These are phyloP conservation scores for Apamea epomidion DNA, from an alignment of 2,888 invertebrate species.

Conservation along the genomic window DNA sequence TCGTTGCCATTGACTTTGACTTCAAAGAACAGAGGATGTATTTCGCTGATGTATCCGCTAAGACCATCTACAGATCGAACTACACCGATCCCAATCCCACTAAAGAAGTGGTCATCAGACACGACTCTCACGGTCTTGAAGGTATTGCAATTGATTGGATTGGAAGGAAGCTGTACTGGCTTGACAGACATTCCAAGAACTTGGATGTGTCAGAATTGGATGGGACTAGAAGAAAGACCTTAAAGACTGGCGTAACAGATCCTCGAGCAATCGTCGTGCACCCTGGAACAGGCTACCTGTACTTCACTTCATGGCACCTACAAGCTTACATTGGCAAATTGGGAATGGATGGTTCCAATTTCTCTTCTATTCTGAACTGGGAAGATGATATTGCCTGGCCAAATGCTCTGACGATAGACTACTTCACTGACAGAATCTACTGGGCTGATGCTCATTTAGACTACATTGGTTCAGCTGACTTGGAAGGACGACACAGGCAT, in stretches of 20 bases:
- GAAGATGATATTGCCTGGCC: slow-evolving; percentile 99
- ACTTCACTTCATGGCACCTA: slow-evolving; percentile 98
- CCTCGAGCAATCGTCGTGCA: slow-evolving; percentile 98
- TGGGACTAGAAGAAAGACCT: slow-evolving; percentile 96
- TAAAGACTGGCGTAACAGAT: slow-evolving; percentile 97
- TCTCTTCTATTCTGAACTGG: slow-evolving; percentile 96
- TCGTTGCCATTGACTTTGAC: slow-evolving; percentile 99
- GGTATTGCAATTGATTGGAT: slow-evolving; percentile 99
- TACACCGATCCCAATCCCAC: slow-evolving; percentile 91
- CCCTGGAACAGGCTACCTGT: slow-evolving; percentile 97
- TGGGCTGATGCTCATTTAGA: slow-evolving; percentile 99
- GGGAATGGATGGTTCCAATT: slow-evolving; percentile 98
- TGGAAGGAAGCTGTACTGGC: slow-evolving; percentile 98
- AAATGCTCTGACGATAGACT: slow-evolving; percentile 98
- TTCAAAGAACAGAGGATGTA: slow-evolving; percentile 96
- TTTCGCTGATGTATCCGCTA: slow-evolving; percentile 98
- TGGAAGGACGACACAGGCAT: slow-evolving; percentile 97
- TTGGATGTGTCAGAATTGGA: slow-evolving; percentile 98
- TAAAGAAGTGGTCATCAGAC: slow-evolving; percentile 96
- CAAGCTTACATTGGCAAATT: slow-evolving; percentile 99
- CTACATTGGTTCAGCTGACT: slow-evolving; percentile 98
- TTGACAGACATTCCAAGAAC: slow-evolving; percentile 98
- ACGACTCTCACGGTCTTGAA: slow-evolving; percentile 99
- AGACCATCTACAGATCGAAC: slow-evolving; percentile 96
- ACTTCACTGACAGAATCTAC: slow-evolving; percentile 98